Evolutionary conservation across 2,113 vertebrate species (phyloP).

Genomic region (Turdus rufiventris): DNA sequence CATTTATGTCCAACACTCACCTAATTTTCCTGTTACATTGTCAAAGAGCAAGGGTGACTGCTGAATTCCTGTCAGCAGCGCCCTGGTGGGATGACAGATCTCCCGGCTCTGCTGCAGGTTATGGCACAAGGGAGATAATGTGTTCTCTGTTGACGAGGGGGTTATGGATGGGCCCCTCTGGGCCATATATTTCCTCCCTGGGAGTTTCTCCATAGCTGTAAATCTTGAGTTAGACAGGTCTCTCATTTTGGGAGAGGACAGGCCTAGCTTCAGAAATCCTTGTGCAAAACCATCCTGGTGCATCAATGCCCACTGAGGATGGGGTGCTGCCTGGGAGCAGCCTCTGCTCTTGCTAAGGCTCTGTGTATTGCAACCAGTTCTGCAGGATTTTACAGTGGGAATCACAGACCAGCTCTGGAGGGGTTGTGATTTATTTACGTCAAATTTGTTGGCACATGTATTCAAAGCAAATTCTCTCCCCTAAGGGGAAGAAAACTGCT

Average conservation of each 20-base stretch:
- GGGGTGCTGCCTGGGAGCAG: neutral
- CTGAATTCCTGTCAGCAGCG: neutral
- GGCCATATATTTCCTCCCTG: neutral
- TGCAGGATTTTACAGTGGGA: neutral
- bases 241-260: neutral
- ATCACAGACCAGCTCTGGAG: neutral
- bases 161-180: constrained; percentile 21
- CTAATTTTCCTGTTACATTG: neutral
- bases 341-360: neutral
- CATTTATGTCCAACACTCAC: neutral
- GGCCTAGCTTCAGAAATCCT: neutral
- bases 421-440: neutral
- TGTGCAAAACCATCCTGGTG: neutral
- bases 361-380: neutral
- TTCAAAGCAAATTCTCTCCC: neutral
- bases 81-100: constrained; percentile 21
- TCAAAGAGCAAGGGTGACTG: neutral
- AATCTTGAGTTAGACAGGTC: neutral
- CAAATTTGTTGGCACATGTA: neutral
- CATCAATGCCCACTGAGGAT: neutral
- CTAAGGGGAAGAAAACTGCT: neutral
- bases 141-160: neutral
- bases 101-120: neutral
- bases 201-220: neutral
- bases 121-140: neutral